Conservation (phyloP, 2,113 vertebrate species). For the Nymphicus hollandicus region DNA sequence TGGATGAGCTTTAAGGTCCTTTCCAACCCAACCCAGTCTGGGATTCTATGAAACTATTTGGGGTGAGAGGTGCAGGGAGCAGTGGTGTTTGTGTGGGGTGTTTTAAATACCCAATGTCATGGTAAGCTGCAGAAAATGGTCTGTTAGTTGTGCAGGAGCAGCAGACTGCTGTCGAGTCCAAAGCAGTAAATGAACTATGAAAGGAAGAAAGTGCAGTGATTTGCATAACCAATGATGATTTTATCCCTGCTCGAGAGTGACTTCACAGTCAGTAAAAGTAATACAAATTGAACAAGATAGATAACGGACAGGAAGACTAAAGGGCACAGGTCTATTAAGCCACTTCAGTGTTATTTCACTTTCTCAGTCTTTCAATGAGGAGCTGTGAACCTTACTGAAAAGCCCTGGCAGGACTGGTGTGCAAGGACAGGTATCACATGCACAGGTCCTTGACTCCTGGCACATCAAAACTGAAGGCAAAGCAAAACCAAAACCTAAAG, state of each 20-base stretch:
- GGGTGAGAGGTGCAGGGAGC: neutral
- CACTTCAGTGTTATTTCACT: neutral
- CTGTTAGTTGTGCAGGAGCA: neutral
- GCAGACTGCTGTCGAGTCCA: neutral
- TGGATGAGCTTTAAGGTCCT: neutral
- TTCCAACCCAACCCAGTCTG: neutral
- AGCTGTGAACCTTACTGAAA: neutral
- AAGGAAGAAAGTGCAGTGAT: neutral
- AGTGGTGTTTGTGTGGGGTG: neutral
- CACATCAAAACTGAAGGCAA: neutral
- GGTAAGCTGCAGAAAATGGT: neutral
- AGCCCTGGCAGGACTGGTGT: neutral
- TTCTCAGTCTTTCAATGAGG: neutral
- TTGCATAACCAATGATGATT: neutral
- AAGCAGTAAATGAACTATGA: neutral
- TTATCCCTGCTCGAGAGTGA: neutral
- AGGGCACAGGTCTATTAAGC: neutral
- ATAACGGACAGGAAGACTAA: neutral
- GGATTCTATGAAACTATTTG: neutral
- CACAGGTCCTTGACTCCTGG: neutral
- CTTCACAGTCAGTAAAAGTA: neutral
- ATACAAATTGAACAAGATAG: neutral
- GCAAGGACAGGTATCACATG: neutral
- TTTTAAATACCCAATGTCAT: neutral
- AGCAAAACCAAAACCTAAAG: neutral